These are phyloP conservation scores for Platyscapa corneri DNA, from an alignment of 1,140 invertebrate genomes.

Conservation along the genomic window DNA sequence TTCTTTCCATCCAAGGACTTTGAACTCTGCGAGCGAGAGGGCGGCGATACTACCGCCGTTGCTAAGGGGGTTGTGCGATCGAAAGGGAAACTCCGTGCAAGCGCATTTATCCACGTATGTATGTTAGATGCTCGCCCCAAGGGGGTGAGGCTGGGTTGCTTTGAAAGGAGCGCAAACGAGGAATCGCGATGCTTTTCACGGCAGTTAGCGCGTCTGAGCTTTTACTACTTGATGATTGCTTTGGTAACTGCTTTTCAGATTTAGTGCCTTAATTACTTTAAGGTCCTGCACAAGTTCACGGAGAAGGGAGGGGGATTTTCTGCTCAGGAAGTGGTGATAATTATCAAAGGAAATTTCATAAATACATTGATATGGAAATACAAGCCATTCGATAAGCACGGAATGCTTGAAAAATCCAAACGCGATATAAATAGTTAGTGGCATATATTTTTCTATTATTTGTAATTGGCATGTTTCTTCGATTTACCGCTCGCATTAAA, in stretches of 20 bases:
- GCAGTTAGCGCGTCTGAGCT: neutral
- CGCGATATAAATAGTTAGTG: no score
- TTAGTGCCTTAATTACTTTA: slow-evolving; percentile 34
- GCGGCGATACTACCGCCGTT: neutral
- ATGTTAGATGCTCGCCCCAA: neutral
- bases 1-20: slow-evolving; percentile 12
- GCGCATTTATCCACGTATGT: neutral
- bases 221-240: neutral
- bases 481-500: no score
- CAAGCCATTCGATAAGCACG: no score
- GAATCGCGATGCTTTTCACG: slow-evolving; percentile 4
- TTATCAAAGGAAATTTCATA: no score
- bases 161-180: slow-evolving; percentile 8
- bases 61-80: neutral
- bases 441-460: no score
- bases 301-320: neutral
- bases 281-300: neutral
- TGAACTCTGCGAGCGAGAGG: slow-evolving; percentile 13
- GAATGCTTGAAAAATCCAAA: no score
- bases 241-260: slow-evolving; percentile 1
- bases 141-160: neutral
- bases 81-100: neutral
- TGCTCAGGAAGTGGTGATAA: no score
- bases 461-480: no score
- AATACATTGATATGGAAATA: no score